phyloP scores from a whole-genome alignment of 2,888 invertebrate genomes.

The Diaphora mendica region DNA sequence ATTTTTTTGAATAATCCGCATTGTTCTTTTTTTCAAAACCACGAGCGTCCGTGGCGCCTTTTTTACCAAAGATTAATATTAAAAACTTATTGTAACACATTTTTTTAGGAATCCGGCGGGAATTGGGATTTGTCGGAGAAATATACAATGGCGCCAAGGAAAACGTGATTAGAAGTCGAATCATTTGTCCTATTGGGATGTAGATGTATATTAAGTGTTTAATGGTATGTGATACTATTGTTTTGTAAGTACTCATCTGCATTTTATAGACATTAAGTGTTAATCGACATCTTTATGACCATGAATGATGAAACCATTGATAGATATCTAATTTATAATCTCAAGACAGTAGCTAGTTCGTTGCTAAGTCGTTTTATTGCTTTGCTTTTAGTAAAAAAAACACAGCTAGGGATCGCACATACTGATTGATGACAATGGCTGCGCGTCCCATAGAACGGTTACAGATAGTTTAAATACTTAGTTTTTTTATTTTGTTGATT shows the following conservation, averaged over 20 bases:
- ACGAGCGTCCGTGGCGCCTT: constrained; percentile 48
- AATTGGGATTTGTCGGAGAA: constrained; percentile 53
- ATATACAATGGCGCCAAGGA: constrained; percentile 62
- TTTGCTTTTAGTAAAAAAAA: constrained; percentile 12
- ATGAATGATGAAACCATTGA: constrained; percentile 16
- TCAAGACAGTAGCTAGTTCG: constrained; percentile 27
- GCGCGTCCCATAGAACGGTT: too few relatives aligned
- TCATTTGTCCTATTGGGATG: constrained; percentile 11
- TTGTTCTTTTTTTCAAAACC: constrained; percentile 50
- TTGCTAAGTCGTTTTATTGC: constrained; percentile 17
- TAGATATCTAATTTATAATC: constrained; percentile 14
- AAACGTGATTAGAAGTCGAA: constrained; percentile 55
- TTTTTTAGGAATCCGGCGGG: constrained; percentile 69
- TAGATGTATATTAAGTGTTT: constrained; percentile 28
- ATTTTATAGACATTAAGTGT: constrained; percentile 32
- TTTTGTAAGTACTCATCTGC: constrained; percentile 36
- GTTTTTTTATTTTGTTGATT: too few relatives aligned
- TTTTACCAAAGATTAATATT: constrained; percentile 59
- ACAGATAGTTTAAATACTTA: too few relatives aligned
- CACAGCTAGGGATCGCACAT: not conserved
- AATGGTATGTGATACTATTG: constrained; percentile 30
- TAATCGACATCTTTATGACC: constrained; percentile 25
- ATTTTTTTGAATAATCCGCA: constrained; percentile 49
- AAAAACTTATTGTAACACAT: constrained; percentile 64
- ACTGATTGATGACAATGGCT: not conserved